Conservation (phyloP, 2,888 invertebrate genomes). For the Sminthurinus aureus region DNA sequence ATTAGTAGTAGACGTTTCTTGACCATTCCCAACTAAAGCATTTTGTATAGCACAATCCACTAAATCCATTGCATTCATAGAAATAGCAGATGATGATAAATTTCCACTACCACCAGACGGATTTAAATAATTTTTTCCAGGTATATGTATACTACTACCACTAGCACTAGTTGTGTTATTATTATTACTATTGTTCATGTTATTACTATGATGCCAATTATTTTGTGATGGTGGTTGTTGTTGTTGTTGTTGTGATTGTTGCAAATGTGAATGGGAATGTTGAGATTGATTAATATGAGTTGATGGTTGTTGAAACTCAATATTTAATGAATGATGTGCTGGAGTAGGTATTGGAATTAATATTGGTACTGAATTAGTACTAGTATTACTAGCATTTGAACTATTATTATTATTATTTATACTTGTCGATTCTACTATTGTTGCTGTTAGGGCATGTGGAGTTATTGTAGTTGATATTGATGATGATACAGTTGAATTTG, state of each 20-base stretch:
- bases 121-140: constrained; percentile 43
- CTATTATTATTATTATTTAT: no score
- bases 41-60: constrained; percentile 50
- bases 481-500: background rate
- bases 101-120: constrained; percentile 29
- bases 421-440: no score
- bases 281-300: no score
- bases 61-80: constrained; percentile 45
- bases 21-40: constrained; percentile 40
- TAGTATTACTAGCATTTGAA: no score
- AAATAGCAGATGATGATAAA: background rate
- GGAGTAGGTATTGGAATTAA: no score
- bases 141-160: background rate
- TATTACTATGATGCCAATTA: constrained; percentile 15
- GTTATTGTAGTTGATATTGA: no score
- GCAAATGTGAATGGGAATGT: background rate
- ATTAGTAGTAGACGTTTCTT: background rate
- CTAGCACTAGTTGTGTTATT: background rate
- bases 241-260: constrained; percentile 4
- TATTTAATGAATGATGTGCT: no score
- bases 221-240: constrained; percentile 10
- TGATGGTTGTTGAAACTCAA: no score
- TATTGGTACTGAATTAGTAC: no score
- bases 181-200: background rate
- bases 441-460: no score